Percentiles rank a stretch among this genome's conserved stretches.
Evolutionary conservation across 2,888 invertebrate genomes (phyloP).

Genomic region (Andrena dorsata): DNA sequence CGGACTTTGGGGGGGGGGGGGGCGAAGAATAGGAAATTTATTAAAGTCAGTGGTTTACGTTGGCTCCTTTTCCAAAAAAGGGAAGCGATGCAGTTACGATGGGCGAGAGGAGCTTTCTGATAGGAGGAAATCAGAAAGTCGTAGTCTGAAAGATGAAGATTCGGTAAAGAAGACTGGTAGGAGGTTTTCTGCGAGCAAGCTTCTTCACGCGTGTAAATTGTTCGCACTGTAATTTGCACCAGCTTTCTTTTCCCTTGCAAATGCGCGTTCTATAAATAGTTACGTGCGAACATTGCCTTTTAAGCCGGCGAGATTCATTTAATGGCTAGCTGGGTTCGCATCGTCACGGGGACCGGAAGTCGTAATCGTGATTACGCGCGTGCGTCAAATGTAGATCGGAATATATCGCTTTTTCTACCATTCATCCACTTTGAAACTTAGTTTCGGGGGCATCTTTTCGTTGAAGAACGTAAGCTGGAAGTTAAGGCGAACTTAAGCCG

Average conservation of each 20-base stretch:
- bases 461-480: too few relatives aligned
- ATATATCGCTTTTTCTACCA: neutral
- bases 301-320: slow-evolving; percentile 50
- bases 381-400: slow-evolving; percentile 44
- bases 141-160: neutral
- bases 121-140: too few relatives aligned
- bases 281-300: slow-evolving; percentile 56
- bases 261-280: slow-evolving; percentile 59
- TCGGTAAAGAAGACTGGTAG: neutral
- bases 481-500: neutral
- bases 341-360: slow-evolving; percentile 53
- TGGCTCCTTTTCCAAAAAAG: too few relatives aligned
- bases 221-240: slow-evolving; percentile 33
- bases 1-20: too few relatives aligned
- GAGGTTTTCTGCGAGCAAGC: neutral
- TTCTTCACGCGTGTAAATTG: slow-evolving; percentile 21
- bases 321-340: slow-evolving; percentile 45
- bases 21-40: too few relatives aligned
- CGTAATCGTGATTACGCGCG: slow-evolving; percentile 38
- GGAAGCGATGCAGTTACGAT: too few relatives aligned
- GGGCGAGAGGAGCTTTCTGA: too few relatives aligned
- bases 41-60: too few relatives aligned
- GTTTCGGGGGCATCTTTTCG: neutral
- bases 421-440: neutral
- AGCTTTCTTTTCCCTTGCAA: slow-evolving; percentile 39